Evolutionary conservation across 2,888 invertebrate genomes (phyloP), one percentile per base, ranked within the genome.

Genomic region (Platycheirus rosarum): DNA sequence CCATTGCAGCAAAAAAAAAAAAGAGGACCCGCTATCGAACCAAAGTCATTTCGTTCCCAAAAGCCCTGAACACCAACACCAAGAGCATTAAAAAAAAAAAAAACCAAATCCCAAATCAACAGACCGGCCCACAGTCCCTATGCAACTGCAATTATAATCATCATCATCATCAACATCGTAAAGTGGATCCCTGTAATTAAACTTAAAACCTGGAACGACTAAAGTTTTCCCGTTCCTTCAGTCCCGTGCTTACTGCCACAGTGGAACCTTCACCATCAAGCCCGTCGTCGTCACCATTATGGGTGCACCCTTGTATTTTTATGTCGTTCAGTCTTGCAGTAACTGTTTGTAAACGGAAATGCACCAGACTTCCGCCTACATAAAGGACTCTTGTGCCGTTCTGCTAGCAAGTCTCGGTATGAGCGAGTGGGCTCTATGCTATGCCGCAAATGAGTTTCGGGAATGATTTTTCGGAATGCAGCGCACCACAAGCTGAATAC

Each of bases 291-390:
- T 44, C 29, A 37, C 44, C 16, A 42, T 60, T 60, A 42, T 60
- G 40, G 49, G 66, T 75, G 49, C 77, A 71, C 48, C 42, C 29
- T 60, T 37, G 48, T 23, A 20, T 78, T 79, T 79, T 73, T 32
- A 77, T 77, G 77, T 82, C 71, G 68, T 68, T 82, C 65, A 71
- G 70, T 76, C 76, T 82, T 76, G 77, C 68, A 82, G 77, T 82
- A 77, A 82, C 71, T 82, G 82, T 82, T 82, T 82, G 82, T 77
- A 77, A 82, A 77, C 82, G 82, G 82, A 82, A 82, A 82, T 82
- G 82, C 82, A 82, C 82, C 82, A 82, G 82, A 82, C 82, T 70
- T 82, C 82, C 82, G 82, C 82, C 82, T 77, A 82, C 82, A 82
- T 82, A 77, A 82, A 82, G 82, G 82, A 77, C 77, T 68, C 77